These are phyloP conservation scores for Saccostrea glomerata DNA, from an alignment of 1,140 invertebrate genomes.

Conservation along the genomic window DNA sequence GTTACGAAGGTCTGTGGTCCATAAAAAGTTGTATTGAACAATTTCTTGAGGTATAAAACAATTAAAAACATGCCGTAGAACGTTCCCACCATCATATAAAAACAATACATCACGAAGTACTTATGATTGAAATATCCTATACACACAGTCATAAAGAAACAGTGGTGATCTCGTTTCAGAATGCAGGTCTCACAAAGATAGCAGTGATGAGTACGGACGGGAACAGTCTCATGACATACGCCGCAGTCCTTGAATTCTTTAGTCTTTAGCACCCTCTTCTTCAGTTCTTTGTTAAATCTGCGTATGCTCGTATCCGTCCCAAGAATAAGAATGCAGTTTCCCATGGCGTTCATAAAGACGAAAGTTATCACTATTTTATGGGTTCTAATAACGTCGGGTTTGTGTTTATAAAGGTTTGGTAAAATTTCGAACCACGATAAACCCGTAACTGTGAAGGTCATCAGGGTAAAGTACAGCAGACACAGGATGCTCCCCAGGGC, in stretches of 20 bases:
- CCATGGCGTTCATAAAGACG: constrained; percentile 46
- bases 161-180: constrained; percentile 96
- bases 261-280: neutral
- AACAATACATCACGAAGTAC: constrained; percentile 57
- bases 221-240: constrained; percentile 7
- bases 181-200: constrained; percentile 89
- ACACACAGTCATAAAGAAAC: constrained; percentile 93
- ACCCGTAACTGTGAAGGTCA: constrained; percentile 52
- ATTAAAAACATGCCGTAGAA: constrained; percentile 58
- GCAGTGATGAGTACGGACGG: constrained; percentile 90
- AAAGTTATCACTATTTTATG: constrained; percentile 41
- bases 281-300: neutral
- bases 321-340: constrained; percentile 47
- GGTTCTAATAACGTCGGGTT: neutral
- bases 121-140: constrained; percentile 91
- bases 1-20: constrained; percentile 56
- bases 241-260: constrained; percentile 17
- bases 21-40: constrained; percentile 49
- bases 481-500: constrained; percentile 41
- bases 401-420: constrained; percentile 43
- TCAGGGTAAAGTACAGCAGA: constrained; percentile 46
- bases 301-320: constrained; percentile 44
- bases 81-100: constrained; percentile 56
- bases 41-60: constrained; percentile 47
- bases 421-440: constrained; percentile 53